A percentile compares a stretch with the other conserved stretches of the same genome.
phyloP scores from a whole-genome alignment of 2,797 vertebrate species.

The Gephyroberyx darwinii region DNA sequence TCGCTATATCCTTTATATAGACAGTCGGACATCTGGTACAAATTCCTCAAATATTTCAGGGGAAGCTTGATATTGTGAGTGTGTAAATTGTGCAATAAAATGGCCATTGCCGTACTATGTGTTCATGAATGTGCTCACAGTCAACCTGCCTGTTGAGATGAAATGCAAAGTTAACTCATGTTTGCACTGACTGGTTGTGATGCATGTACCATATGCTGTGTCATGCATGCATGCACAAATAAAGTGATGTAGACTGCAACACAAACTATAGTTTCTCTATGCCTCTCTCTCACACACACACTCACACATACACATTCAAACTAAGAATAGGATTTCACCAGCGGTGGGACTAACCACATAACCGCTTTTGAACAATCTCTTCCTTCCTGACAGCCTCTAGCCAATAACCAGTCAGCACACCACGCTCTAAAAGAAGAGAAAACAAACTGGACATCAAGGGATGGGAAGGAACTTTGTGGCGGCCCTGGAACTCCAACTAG shows the following conservation, averaged over 20 bases:
- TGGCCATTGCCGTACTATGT: too few relatives aligned
- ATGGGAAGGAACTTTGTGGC: conserved; percentile 52
- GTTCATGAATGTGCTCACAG: too few relatives aligned
- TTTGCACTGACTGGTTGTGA: too few relatives aligned
- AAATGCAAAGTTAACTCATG: too few relatives aligned
- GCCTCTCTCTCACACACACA: background rate
- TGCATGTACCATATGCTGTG: too few relatives aligned
- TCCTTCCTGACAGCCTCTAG: conserved; percentile 63
- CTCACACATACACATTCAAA: conserved; percentile 5
- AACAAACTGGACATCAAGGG: conserved; percentile 61
- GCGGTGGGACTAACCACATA: conserved; percentile 41
- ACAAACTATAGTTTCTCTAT: background rate
- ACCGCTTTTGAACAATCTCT: conserved; percentile 54
- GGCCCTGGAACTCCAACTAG: conserved; percentile 15
- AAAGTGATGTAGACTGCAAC: background rate
- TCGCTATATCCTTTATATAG: conserved; percentile 2
- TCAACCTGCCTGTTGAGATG: too few relatives aligned
- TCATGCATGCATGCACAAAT: too few relatives aligned
- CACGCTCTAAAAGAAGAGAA: conserved; percentile 45
- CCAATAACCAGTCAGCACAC: conserved; percentile 28
- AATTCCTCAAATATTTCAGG: conserved; percentile 21
- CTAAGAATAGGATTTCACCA: conserved; percentile 26
- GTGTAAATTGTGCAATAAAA: background rate
- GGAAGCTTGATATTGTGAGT: conserved; percentile 1
- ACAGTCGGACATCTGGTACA: conserved; percentile 13